Evolutionary conservation across 2,888 invertebrate species (phyloP), one percentile per base, ranked within the genome.

Genomic region (Micropterix aruncella): DNA sequence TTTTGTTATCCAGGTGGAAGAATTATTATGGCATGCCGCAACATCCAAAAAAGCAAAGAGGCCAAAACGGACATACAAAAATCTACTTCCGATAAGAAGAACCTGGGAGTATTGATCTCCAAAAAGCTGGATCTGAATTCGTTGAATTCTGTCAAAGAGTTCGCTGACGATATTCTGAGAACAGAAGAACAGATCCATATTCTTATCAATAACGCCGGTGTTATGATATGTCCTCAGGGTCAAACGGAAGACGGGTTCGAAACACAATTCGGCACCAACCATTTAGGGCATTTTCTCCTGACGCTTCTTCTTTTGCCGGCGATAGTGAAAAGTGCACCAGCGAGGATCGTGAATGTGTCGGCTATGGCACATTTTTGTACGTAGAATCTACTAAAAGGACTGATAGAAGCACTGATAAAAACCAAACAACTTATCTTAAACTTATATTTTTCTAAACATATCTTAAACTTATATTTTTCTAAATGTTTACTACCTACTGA

Each of bases 181-280:
- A 66, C 60, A 3, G 74, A 79, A 54, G 17, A 55, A 0, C 56
- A 59, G 15, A 63, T 80, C 3, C 64, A 79, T 50, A 60, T 80
- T 27, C 60, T 81, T 9, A 67, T 81, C 5, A 80, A 80, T 52
- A 81, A 81, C 55, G 80, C 79, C 3, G 82, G 81, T 0, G 68
- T 83, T 1, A 80, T 82, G 80, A 69, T 75, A 59, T 76, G 77
- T 43, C 78, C 79, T 0, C 63, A 69, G 44, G 62, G 69, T 1
- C 61, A 65, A 43, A 80, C 82, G 0, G 72, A 70, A 40, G 82
- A 83, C 52, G 81, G 80, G 0, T 75, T 76, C 51, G 83, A 83
- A 59, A 65, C 66, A 43, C 82, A 83, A 48, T 62, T 83, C 7
- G 81, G 77, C 9, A 74, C 77, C 1, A 83, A 83, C 57, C 77